Conservation (phyloP, 2,113 vertebrate genomes). For the Circaetus gallicus region DNA sequence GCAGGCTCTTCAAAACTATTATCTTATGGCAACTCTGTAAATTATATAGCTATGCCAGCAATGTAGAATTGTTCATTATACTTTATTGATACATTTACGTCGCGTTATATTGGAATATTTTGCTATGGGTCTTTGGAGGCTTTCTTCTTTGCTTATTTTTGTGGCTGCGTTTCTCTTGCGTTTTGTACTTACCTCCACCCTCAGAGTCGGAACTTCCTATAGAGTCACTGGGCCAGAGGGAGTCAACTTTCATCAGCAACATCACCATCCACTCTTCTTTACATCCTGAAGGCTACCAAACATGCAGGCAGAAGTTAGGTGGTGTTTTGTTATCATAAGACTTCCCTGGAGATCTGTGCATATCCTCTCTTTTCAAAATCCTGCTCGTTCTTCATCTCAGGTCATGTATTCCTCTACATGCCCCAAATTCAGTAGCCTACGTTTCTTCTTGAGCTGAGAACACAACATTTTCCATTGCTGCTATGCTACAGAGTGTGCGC, state of each 20-base stretch:
- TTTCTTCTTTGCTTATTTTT: neutral
- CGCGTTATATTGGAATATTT: neutral
- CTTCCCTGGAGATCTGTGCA: neutral
- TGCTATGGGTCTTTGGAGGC: neutral
- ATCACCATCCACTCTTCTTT: neutral
- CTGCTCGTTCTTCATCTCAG: neutral
- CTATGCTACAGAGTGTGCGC: fast-evolving
- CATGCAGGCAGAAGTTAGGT: neutral
- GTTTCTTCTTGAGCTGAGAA: neutral
- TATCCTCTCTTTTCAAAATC: neutral
- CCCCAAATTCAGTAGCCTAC: neutral
- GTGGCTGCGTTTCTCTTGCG: neutral
- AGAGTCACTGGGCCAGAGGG: neutral
- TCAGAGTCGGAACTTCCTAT: neutral
- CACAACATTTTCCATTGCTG: neutral
- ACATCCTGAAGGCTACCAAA: neutral
- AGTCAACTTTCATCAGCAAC: neutral
- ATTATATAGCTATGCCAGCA: slow-evolving; percentile 49
- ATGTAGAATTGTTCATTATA: slow-evolving; percentile 54
- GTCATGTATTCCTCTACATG: fast-evolving
- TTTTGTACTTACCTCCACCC: slow-evolving; percentile 1
- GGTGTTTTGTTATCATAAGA: neutral
- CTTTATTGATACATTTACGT: slow-evolving; percentile 44
- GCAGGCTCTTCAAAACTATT: slow-evolving; percentile 57
- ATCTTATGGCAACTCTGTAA: slow-evolving; percentile 62